Evolutionary conservation across 2,797 vertebrate genomes (phyloP).

Genomic region (Clarias fuscus): DNA sequence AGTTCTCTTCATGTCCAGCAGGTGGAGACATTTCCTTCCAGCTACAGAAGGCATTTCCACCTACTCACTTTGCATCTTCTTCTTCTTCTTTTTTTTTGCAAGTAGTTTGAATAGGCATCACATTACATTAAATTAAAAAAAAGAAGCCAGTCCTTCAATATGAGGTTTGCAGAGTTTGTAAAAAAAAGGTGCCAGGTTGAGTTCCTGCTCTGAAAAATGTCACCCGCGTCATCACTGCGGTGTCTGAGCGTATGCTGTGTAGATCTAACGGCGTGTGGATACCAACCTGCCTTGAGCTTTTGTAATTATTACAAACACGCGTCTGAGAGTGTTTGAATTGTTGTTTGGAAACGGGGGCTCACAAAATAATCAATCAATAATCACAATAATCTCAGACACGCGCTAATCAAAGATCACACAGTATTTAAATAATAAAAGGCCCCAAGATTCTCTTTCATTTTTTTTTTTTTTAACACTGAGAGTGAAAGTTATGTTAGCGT

Average conservation of each 20-base stretch:
- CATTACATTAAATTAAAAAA: constrained; percentile 6
- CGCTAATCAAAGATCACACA: not conserved
- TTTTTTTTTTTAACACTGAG: not conserved
- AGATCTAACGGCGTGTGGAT: not conserved
- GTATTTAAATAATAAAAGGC: not conserved
- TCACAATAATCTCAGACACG: not conserved
- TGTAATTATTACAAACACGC: not conserved
- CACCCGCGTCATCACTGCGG: not conserved
- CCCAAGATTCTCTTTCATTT: not conserved
- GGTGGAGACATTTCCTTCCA: constrained; percentile 23
- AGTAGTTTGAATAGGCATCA: constrained; percentile 21
- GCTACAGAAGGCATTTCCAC: not conserved
- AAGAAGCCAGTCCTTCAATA: constrained; percentile 18
- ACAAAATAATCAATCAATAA: not conserved
- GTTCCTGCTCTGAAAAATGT: not conserved
- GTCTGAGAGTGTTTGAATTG: not conserved
- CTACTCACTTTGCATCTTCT: not conserved
- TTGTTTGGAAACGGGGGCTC: not conserved
- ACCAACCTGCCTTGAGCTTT: not conserved
- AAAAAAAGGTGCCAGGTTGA: constrained; percentile 19
- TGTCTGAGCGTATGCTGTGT: not conserved
- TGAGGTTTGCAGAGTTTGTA: constrained; percentile 20
- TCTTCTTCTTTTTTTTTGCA: not conserved
- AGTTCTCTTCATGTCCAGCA: constrained; percentile 42
- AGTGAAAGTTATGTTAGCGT: not conserved